A percentile compares a stretch with the other conserved stretches of the same genome.
phyloP scores from a whole-genome alignment of 2,113 vertebrate species.

The Oryzias javanicus region DNA sequence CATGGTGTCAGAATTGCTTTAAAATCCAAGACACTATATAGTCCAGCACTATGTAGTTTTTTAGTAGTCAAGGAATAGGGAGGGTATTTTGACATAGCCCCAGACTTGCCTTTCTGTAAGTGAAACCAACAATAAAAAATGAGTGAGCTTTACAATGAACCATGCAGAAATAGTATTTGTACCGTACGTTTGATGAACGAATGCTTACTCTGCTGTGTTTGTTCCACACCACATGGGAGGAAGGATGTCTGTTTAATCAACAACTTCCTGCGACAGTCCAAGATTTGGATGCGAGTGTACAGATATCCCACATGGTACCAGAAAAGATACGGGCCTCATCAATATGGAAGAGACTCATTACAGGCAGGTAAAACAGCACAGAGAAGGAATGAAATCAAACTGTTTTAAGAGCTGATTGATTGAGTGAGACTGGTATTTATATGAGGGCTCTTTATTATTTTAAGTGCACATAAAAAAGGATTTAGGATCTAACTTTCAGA shows the following conservation, averaged over 20 bases:
- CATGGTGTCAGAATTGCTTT: no score
- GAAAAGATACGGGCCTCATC: conserved; percentile 61
- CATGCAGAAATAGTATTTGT: conserved; percentile 38
- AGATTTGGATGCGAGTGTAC: conserved; percentile 56
- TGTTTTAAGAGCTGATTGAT: conserved; percentile 29
- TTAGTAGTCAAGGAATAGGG: no score
- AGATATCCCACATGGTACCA: conserved; percentile 54
- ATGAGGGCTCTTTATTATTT: conserved; percentile 51
- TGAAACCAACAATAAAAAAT: conserved; percentile 15
- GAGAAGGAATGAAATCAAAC: conserved; percentile 47
- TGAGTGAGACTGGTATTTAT: conserved; percentile 50
- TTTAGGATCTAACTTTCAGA: conserved; percentile 27
- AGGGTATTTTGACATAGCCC: no score
- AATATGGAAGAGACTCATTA: conserved; percentile 60
- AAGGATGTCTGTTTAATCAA: conserved; percentile 73
- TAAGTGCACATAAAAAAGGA: conserved; percentile 51
- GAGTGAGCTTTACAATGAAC: conserved; percentile 29
- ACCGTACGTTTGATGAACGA: conserved; percentile 69
- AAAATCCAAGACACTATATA: no score
- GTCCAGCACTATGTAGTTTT: no score
- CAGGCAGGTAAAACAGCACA: conserved; percentile 45
- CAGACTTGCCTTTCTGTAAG: conserved; percentile 8
- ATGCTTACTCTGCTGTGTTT: conserved; percentile 50
- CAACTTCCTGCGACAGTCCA: conserved; percentile 68
- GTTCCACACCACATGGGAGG: conserved; percentile 43